Evolutionary conservation across 2,888 invertebrate species (phyloP).

Genomic region (Andrena camellia): DNA sequence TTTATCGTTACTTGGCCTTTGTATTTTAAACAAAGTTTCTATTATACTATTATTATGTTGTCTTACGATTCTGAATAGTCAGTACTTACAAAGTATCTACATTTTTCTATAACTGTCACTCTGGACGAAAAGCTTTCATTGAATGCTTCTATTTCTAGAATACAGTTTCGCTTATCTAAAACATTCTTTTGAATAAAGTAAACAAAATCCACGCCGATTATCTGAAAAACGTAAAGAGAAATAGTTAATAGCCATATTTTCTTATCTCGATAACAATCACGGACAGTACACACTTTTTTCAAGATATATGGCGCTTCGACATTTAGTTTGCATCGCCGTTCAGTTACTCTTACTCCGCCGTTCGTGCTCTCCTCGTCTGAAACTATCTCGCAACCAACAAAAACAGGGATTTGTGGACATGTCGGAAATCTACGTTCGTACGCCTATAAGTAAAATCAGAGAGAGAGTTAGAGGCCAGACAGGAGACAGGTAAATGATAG

Average conservation of each 20-base stretch:
- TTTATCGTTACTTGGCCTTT: neutral
- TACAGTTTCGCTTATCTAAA: constrained; percentile 91
- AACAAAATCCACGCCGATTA: constrained; percentile 96
- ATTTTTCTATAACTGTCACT: constrained; percentile 94
- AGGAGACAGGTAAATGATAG: neutral
- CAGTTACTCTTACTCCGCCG: constrained; percentile 92
- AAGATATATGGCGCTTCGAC: constrained; percentile 97
- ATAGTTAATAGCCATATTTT: neutral
- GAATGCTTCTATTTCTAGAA: constrained; percentile 94
- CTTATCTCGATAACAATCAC: neutral
- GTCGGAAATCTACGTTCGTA: constrained; percentile 97
- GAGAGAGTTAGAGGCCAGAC: neutral
- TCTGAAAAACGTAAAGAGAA: constrained; percentile 86
- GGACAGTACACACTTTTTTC: constrained; percentile 90
- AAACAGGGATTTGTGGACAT: constrained; percentile 97
- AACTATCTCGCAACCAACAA: constrained; percentile 93
- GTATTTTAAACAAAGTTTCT: constrained; percentile 38
- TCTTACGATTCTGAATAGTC: neutral
- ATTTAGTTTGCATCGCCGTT: constrained; percentile 94
- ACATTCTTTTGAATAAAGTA: constrained; percentile 96
- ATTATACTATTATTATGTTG: constrained; percentile 17
- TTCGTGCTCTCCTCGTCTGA: constrained; percentile 92
- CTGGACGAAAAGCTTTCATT: constrained; percentile 96
- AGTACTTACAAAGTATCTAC: constrained; percentile 92
- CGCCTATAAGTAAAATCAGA: constrained; percentile 88